A percentile compares a stretch with the other conserved stretches of the same genome.
phyloP scores from a whole-genome alignment of 2,888 invertebrate genomes.

The Spilosoma lubricipeda region DNA sequence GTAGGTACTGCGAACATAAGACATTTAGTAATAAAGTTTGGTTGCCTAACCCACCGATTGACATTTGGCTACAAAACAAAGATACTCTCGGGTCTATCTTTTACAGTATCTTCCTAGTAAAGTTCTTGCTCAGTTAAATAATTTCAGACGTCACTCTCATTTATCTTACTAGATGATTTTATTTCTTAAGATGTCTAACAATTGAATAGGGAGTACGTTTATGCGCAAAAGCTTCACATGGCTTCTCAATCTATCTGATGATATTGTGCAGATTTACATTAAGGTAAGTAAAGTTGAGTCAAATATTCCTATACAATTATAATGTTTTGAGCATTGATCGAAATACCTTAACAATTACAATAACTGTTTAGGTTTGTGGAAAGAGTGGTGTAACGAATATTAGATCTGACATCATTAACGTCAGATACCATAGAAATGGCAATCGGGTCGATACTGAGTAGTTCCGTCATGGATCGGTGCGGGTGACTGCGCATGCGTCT shows the following conservation, averaged over 20 bases:
- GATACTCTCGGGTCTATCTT: conserved; percentile 59
- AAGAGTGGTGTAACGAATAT: conserved; percentile 33
- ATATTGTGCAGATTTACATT: conserved; percentile 36
- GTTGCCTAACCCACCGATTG: conserved; percentile 78
- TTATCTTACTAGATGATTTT: conserved; percentile 30
- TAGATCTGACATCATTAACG: conserved; percentile 33
- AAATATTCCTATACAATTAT: conserved; percentile 31
- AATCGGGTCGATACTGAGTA: conserved; percentile 52
- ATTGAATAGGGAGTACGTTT: conserved; percentile 65
- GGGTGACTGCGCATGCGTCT: conserved; percentile 26
- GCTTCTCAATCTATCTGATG: conserved; percentile 52
- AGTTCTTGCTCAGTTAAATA: conserved; percentile 53
- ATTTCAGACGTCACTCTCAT: conserved; percentile 20
- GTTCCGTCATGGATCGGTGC: conserved; percentile 40
- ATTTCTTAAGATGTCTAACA: conserved; percentile 57
- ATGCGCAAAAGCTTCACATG: conserved; percentile 56
- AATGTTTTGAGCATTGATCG: conserved; percentile 31
- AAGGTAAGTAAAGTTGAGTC: conserved; percentile 28
- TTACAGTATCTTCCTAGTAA: conserved; percentile 54
- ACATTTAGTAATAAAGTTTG: conserved; percentile 77
- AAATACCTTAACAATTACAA: conserved; percentile 25
- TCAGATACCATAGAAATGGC: conserved; percentile 33
- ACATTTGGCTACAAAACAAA: conserved; percentile 74
- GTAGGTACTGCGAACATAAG: conserved; percentile 58
- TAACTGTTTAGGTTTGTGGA: conserved; percentile 39